Percentiles rank a stretch among this genome's conserved stretches.
Conservation (phyloP, 2,888 invertebrate species). For the Ormia ochracea region DNA sequence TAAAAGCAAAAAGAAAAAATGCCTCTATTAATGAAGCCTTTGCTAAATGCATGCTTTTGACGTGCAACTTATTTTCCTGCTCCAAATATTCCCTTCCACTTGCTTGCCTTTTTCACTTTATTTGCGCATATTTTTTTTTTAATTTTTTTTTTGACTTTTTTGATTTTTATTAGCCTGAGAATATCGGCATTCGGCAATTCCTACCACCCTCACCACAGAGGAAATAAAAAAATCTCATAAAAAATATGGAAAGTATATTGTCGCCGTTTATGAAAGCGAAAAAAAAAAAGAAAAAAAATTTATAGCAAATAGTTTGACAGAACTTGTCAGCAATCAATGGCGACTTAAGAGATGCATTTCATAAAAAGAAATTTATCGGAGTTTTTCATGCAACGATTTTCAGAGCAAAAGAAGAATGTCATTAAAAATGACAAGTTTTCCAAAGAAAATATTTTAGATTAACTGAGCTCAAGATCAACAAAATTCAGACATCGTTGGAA, state of each 20-base stretch:
- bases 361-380: not conserved
- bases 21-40: constrained; percentile 37
- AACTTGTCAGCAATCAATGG: not conserved
- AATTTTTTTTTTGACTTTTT: not conserved
- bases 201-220: not conserved
- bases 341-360: not conserved
- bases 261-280: not conserved
- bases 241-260: not conserved
- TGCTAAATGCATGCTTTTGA: not conserved
- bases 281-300: not conserved
- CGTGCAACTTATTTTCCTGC: constrained; percentile 41
- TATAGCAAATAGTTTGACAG: not conserved
- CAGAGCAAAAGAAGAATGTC: not conserved
- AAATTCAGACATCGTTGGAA: no score
- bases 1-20: constrained; percentile 8
- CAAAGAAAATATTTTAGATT: no score
- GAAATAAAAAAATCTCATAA: not conserved
- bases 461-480: no score
- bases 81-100: constrained; percentile 51
- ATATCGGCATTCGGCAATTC: not conserved
- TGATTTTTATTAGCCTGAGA: constrained; percentile 10
- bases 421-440: no score
- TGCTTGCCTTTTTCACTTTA: not conserved
- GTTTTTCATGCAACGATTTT: not conserved
- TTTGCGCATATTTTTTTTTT: not conserved